A percentile compares a stretch with the other conserved stretches of the same genome.
Evolutionary conservation across 2,113 vertebrate species (phyloP).

Genomic region (Sprattus sprattus): DNA sequence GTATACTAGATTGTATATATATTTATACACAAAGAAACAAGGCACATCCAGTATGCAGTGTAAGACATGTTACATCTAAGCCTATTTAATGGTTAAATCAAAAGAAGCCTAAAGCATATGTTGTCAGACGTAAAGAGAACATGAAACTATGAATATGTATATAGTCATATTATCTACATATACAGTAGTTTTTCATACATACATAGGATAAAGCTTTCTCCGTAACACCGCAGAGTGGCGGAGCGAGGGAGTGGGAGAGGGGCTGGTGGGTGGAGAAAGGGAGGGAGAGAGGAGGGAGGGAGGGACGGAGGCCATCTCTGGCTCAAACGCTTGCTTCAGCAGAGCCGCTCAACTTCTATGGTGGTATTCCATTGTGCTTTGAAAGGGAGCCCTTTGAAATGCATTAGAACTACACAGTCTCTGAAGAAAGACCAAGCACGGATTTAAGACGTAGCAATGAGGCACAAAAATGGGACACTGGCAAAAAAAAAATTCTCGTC

Average conservation of each 20-base stretch:
- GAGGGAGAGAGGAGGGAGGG: background rate
- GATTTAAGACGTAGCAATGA: conserved; percentile 68
- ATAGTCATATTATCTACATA: background rate
- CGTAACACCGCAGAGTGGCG: background rate
- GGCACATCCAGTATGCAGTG: background rate
- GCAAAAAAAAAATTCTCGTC: conserved; percentile 46
- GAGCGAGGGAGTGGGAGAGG: background rate
- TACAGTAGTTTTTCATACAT: background rate
- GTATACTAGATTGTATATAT: background rate
- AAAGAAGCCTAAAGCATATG: background rate
- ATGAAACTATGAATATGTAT: conserved; percentile 7
- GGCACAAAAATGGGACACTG: conserved; percentile 62
- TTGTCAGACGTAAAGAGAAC: background rate
- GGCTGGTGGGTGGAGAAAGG: background rate
- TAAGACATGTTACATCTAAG: background rate
- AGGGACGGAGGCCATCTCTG: background rate
- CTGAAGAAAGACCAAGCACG: conserved; percentile 70
- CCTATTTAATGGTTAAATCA: background rate
- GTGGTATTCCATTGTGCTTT: conserved; percentile 68
- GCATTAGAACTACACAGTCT: conserved; percentile 70
- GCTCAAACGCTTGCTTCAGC: conserved; percentile 65
- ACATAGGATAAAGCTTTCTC: background rate
- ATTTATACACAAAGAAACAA: background rate
- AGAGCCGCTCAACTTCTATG: conserved; percentile 69
- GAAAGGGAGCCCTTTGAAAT: conserved; percentile 70